Conservation (phyloP, 2,113 vertebrate genomes). For the Coptodon bakossiorum region DNA sequence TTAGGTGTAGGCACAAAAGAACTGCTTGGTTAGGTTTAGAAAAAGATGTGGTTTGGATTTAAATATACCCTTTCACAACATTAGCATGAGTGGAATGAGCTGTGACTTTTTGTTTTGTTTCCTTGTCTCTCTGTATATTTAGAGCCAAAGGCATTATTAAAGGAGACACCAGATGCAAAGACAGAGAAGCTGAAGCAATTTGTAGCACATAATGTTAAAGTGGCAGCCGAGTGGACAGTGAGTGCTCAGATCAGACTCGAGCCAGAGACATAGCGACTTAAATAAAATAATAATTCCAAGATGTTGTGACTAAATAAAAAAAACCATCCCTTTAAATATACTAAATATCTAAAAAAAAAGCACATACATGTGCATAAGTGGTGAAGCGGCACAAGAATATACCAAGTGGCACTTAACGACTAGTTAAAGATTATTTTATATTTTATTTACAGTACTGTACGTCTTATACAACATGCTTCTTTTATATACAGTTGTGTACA, state of each 20-base stretch:
- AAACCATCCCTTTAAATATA: conserved; percentile 2
- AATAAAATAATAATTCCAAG: neutral
- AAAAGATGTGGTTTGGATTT: neutral
- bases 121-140: neutral
- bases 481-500: neutral
- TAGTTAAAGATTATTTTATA: neutral
- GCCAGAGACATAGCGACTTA: neutral
- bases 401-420: neutral
- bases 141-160: neutral
- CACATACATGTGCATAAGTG: neutral
- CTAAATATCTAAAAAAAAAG: neutral
- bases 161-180: neutral
- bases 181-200: neutral
- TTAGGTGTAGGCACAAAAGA: neutral
- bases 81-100: neutral
- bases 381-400: neutral
- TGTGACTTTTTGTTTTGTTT: neutral
- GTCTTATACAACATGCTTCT: neutral
- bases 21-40: neutral
- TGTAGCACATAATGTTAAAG: neutral
- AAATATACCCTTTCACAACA: neutral
- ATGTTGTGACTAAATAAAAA: conserved; percentile 19
- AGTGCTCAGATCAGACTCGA: neutral
- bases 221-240: neutral
- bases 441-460: neutral